Percentiles rank a stretch among this genome's conserved stretches.
phyloP scores from a whole-genome alignment of 1,140 invertebrate genomes.

The Anthonomus grandis region DNA sequence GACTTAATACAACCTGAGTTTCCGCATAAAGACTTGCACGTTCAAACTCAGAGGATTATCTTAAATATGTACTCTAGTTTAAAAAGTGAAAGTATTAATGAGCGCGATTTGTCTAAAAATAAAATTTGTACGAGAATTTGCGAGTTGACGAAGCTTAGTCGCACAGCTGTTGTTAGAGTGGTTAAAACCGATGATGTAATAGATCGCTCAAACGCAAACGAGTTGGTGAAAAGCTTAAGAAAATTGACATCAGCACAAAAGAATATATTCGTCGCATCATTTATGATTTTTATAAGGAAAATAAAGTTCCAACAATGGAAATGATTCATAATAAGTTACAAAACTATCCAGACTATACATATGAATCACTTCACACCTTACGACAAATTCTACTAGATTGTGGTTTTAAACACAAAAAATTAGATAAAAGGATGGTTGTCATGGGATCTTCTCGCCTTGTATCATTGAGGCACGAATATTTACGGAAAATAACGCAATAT shows the following conservation, averaged over 20 bases:
- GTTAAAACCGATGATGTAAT: slow-evolving; percentile 3
- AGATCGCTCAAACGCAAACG: background rate
- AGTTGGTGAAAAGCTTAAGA: background rate
- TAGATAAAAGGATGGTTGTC: background rate
- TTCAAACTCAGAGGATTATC: no score
- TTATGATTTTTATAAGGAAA: slow-evolving; percentile 11
- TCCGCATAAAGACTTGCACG: no score
- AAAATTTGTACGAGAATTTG: no score
- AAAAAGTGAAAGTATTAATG: no score
- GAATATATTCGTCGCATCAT: background rate
- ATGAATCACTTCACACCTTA: background rate
- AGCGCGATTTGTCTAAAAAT: no score
- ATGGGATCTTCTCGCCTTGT: slow-evolving; percentile 7
- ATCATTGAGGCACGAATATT: background rate
- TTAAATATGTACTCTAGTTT: no score
- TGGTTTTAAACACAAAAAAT: slow-evolving; percentile 3
- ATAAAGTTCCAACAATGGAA: slow-evolving; percentile 5
- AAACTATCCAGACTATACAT: background rate
- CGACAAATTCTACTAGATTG: background rate
- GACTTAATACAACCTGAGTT: no score
- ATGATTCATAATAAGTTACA: slow-evolving; percentile 6
- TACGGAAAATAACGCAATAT: background rate
- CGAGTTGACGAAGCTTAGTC: no score
- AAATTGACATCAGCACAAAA: background rate
- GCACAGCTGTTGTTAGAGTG: slow-evolving; percentile 1